Evolutionary conservation across 2,888 invertebrate species (phyloP).

Genomic region (Coleophora flavipennella): DNA sequence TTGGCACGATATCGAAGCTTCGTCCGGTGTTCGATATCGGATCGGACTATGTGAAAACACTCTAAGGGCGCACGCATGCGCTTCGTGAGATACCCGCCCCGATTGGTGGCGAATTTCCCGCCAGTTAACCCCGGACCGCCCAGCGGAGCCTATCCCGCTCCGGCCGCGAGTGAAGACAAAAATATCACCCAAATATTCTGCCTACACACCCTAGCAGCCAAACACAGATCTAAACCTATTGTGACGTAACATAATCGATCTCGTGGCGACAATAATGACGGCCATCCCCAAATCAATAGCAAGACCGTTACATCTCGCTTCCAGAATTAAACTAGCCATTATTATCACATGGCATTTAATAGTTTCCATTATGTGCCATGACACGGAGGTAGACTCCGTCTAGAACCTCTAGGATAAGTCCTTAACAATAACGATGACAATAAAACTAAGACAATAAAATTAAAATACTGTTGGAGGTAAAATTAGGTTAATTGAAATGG

Average conservation of each 20-base stretch:
- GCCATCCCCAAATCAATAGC: constrained; percentile 27
- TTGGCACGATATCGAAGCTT: no score
- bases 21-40: no score
- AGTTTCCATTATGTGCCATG: constrained; percentile 52
- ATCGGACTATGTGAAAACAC: no score
- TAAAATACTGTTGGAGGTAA: constrained; percentile 16
- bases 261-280: constrained; percentile 27
- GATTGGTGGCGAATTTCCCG: constrained; percentile 38
- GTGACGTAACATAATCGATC: constrained; percentile 19
- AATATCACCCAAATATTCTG: constrained; percentile 15
- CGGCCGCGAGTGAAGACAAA: constrained; percentile 6
- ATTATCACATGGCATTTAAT: constrained; percentile 37
- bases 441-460: constrained; percentile 25
- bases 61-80: constrained; percentile 47
- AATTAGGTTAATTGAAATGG: constrained; percentile 73
- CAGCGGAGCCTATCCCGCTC: constrained; percentile 22
- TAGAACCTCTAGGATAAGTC: constrained; percentile 19
- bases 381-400: constrained; percentile 41
- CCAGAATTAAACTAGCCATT: constrained; percentile 27
- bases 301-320: constrained; percentile 17
- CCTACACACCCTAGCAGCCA: constrained; percentile 14
- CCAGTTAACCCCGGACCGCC: constrained; percentile 34
- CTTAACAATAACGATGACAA: constrained; percentile 21
- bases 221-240: constrained; percentile 12
- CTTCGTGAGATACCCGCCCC: constrained; percentile 21